Conservation (phyloP, 2,888 invertebrate genomes). For the Ommatoiulus sabulosus region DNA sequence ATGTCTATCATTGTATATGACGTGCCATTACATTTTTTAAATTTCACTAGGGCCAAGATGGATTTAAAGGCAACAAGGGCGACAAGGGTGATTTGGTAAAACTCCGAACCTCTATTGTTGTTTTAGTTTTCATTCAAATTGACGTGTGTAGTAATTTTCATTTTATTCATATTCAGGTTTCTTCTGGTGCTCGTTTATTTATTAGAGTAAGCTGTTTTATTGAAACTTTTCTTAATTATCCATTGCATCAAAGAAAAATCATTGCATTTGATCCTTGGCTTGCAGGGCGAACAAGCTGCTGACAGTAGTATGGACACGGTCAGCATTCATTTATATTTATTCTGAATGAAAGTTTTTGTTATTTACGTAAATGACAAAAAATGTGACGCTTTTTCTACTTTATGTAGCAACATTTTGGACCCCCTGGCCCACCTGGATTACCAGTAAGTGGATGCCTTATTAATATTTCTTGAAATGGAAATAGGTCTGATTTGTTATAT, state of each 20-base stretch:
- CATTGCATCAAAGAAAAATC: constrained; percentile 11
- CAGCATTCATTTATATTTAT: background rate
- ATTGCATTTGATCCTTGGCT: constrained; percentile 27
- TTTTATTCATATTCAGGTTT: constrained; percentile 56
- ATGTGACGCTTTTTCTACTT: background rate
- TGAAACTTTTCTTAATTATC: background rate
- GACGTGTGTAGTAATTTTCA: background rate
- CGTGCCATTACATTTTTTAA: background rate
- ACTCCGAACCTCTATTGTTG: constrained; percentile 31
- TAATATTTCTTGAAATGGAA: constrained; percentile 65
- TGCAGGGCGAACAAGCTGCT: constrained; percentile 28
- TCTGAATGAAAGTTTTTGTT: background rate
- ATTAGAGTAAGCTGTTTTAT: constrained; percentile 49
- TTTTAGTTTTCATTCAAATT: constrained; percentile 26
- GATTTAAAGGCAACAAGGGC: constrained; percentile 89
- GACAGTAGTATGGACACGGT: background rate
- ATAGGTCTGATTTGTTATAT: background rate
- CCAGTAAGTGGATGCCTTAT: constrained; percentile 67
- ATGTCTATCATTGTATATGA: background rate
- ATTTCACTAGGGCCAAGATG: constrained; percentile 79
- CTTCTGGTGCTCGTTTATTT: constrained; percentile 64
- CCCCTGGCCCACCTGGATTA: constrained; percentile 78
- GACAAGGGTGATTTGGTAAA: constrained; percentile 93
- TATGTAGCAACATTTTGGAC: constrained; percentile 70
- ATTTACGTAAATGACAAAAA: background rate